Evolutionary conservation across 2,113 vertebrate genomes (phyloP).

Genomic region (Tylochromis polylepis): DNA sequence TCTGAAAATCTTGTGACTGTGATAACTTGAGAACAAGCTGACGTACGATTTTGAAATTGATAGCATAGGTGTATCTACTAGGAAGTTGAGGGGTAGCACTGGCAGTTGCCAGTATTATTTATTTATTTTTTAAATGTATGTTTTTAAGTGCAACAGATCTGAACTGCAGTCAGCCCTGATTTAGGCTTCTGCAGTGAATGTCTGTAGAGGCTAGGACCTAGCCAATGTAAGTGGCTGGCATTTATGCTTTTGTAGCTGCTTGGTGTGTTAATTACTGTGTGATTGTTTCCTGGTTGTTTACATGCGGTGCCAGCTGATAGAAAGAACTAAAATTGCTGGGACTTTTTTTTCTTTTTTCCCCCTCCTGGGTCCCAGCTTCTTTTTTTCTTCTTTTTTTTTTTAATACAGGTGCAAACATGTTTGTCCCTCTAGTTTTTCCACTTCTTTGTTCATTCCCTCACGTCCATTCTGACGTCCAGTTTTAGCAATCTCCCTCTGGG

Average conservation of each 20-base stretch:
- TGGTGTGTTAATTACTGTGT: background rate
- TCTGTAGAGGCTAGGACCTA: background rate
- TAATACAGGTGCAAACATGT: no score
- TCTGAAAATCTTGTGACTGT: background rate
- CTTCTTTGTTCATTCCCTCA: background rate
- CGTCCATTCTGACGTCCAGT: background rate
- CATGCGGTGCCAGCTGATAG: background rate
- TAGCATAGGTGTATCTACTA: background rate
- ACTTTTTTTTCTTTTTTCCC: background rate
- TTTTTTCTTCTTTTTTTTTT: background rate
- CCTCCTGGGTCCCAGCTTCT: no score
- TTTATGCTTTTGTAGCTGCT: background rate
- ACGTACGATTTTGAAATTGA: background rate
- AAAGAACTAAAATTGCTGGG: background rate
- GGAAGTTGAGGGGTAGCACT: background rate
- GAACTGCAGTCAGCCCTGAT: background rate
- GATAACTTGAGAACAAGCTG: background rate
- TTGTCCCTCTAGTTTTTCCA: background rate
- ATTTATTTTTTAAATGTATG: background rate
- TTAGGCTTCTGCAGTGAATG: background rate
- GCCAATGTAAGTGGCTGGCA: background rate
- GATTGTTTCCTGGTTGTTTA: background rate
- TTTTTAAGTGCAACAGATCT: background rate
- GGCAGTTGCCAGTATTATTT: background rate
- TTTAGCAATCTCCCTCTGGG: background rate